Percentiles rank a stretch among this genome's conserved stretches.
Conservation (phyloP, 2,113 vertebrate species). For the Leptosomus discolor region DNA sequence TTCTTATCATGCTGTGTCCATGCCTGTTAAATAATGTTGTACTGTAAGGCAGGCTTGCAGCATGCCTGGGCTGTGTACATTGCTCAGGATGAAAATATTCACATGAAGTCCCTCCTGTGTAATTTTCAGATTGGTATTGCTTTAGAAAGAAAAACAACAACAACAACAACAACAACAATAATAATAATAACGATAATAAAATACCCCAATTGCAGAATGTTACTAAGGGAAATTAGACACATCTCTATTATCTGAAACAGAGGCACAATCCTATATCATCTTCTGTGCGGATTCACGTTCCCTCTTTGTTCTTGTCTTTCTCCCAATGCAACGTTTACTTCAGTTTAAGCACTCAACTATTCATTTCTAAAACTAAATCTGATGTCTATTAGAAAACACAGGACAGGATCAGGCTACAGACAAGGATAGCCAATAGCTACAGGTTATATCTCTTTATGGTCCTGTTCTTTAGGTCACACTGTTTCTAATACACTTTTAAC, state of each 20-base stretch:
- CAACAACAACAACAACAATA: no score
- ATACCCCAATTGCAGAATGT: background rate
- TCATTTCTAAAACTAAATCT: background rate
- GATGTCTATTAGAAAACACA: background rate
- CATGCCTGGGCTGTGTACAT: background rate
- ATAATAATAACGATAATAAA: background rate
- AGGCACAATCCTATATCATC: background rate
- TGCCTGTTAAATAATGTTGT: background rate
- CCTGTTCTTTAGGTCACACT: background rate
- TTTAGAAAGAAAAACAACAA: background rate
- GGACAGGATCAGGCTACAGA: background rate
- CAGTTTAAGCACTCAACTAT: background rate
- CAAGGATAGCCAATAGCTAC: background rate
- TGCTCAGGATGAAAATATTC: background rate
- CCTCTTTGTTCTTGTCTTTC: background rate
- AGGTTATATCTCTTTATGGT: background rate
- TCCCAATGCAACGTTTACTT: background rate
- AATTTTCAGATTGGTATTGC: background rate
- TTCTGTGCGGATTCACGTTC: background rate
- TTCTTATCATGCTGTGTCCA: background rate
- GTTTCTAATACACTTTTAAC: constrained; percentile 12
- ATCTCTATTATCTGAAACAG: background rate
- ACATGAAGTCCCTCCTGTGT: background rate
- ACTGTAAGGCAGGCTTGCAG: background rate
- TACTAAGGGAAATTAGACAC: background rate